Evolutionary conservation across 2,113 vertebrate species (phyloP), one percentile per base, ranked within the genome.

Genomic region (Danionella cerebrum): DNA sequence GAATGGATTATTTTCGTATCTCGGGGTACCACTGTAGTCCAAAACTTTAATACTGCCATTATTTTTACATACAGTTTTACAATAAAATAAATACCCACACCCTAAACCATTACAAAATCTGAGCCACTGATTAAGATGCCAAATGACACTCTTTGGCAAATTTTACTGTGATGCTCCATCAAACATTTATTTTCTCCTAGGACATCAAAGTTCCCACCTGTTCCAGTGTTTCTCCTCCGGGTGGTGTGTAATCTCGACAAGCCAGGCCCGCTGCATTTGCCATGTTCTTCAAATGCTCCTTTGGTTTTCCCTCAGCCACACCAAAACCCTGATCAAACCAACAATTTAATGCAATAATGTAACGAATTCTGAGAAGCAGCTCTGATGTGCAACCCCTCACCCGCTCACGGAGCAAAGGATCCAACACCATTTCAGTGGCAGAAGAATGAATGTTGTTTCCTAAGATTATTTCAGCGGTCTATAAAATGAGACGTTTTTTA

Each of bases 221-320:
- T 39, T 93, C 90, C 16, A 93, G 62, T 0, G 94, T 97, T 84
- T 98, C 96, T 76, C 94, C 96, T 68, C 92, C 94, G 0, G 93
- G 87, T 0, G 96, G 95, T 0, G 95, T 98, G 75, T 89, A 98
- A 2, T 84, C 83, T 3, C 90, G 88, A 52, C 89, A 92, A 0
- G 93, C 88, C 63, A 91, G 82, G 7, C 93, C 93, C 0, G 89
- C 88, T 11, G 89, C 90, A 27, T 91, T 95, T 31, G 96, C 96
- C 94, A 98, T 92, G 35, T 90, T 89, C 79, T 90, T 94, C n/a
- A 98, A 76, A 25, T 93, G 85, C 12, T 88, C 83, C 65, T 95
- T 84, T 0, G 89, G 88, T 24, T 71, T 89, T 25, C 95, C 95
- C 84, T 98, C 96, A 1, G 89, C 92, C 7, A 91, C 35, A 1